Base-by-base conservation (phyloP, 2,113 vertebrate genomes). In the Pelobates fuscus region DNA sequence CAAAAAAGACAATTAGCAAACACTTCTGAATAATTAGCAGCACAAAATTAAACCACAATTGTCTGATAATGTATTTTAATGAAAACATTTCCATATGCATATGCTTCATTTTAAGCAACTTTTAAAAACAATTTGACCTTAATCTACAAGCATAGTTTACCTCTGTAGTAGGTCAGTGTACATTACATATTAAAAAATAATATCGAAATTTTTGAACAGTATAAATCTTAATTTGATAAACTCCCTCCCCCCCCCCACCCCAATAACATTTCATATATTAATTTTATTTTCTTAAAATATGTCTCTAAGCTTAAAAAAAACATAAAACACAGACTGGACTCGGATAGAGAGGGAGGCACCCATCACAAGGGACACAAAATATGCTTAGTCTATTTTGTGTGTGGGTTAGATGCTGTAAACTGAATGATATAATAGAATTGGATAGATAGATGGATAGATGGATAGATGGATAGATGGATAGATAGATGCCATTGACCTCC, bases 21-120 rank as follows among this genome's bases (percentile, higher is more conserved):
- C 64, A 76, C 55, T 67, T 60, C 64, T 30, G 64, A 49, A 68
- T 32, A 49, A 68, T 61, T 77, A 77, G 73, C 73, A 68, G 63
- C 49, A 17, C 65, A 76, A 64, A 61, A 68, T 67, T 68, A 68
- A 67, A 52, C 58, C 63, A 60, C 65, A 37, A 76, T 68, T n/a
- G 18, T 76, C 41, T 23, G 32, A 67, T 24, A 61, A 32, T 49
- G 72, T 21, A 44, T 49, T 67, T 68, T 67, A 60, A 77, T 77
- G 32, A 60, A 75, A 61, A 76, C 73, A 61, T 67, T 64, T 59
- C 59, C 55, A 61, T 46, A 43, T 43, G n/a, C n/a, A n/a, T n/a
- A n/a, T n/a, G n/a, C n/a, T n/a, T n/a, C n/a, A 20, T 37, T 52
- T 55, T 20, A 68, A 44, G 30, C 11, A 32, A 57, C 25, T 65